A percentile compares a stretch with the other conserved stretches of the same genome.
These are phyloP conservation scores for Cirrhinus mrigala DNA, from an alignment of 2,797 vertebrate genomes.

Conservation along the genomic window DNA sequence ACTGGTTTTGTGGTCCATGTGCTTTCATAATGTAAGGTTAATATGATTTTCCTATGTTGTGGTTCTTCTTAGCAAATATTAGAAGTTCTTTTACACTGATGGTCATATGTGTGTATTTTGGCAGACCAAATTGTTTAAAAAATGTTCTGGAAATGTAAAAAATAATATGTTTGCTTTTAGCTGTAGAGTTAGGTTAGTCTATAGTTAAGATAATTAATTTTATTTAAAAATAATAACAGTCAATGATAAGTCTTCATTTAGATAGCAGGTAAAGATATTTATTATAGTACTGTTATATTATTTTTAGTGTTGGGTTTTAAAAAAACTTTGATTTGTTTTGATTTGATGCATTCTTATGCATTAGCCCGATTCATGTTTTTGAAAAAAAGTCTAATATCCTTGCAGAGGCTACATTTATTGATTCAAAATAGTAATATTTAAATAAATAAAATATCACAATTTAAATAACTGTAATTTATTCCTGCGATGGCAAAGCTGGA, in stretches of 20 bases:
- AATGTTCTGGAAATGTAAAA: neutral
- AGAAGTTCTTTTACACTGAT: neutral
- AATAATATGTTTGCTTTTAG: neutral
- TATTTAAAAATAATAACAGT: neutral
- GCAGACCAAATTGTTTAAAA: neutral
- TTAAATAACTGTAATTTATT: neutral
- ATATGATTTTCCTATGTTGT: neutral
- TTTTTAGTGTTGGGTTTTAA: neutral
- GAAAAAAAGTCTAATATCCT: neutral
- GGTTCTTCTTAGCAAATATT: neutral
- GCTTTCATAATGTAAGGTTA: neutral
- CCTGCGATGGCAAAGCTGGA: neutral
- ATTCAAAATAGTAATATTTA: neutral
- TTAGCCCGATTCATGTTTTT: neutral
- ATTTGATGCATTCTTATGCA: neutral
- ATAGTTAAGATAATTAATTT: neutral
- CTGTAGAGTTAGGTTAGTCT: neutral
- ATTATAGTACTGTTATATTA: neutral
- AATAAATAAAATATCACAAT: neutral
- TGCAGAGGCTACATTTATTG: neutral
- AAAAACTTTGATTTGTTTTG: neutral
- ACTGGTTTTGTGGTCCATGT: too few relatives aligned
- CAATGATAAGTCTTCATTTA: neutral
- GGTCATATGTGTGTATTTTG: neutral
- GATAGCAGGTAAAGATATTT: neutral